These are phyloP conservation scores for Seriola aureovittata DNA, from an alignment of 2,113 vertebrate species.

Conservation along the genomic window DNA sequence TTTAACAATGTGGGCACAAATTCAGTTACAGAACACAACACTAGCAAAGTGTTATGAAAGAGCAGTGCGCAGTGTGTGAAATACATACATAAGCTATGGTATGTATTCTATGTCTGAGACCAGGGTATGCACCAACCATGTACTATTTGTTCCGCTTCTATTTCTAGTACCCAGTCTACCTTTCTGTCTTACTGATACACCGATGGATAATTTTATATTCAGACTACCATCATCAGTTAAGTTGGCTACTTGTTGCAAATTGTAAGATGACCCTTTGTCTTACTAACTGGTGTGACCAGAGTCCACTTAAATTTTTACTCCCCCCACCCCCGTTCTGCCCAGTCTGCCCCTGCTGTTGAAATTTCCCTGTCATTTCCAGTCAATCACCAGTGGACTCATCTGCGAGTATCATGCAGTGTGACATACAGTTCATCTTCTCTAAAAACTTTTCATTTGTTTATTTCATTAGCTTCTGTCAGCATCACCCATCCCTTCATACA, in stretches of 20 bases:
- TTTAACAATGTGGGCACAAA: constrained; percentile 3
- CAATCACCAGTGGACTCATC: background rate
- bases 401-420: constrained; percentile 1
- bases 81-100: background rate
- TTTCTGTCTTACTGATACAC: background rate
- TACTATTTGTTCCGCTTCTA: background rate
- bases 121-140: background rate
- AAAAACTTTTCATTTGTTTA: background rate
- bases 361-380: constrained; percentile 19
- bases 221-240: background rate
- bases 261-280: constrained; percentile 1
- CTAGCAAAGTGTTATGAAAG: background rate
- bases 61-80: background rate
- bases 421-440: constrained; percentile 17
- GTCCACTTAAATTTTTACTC: background rate
- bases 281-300: background rate
- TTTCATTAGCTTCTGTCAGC: background rate
- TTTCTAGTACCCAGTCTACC: background rate
- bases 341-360: background rate
- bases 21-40: background rate
- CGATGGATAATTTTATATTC: background rate
- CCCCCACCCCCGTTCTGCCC: background rate
- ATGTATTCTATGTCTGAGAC: background rate
- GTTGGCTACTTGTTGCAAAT: background rate
- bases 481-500: background rate